Conservation (phyloP, 2,113 vertebrate species). For the Balaeniceps rex region DNA sequence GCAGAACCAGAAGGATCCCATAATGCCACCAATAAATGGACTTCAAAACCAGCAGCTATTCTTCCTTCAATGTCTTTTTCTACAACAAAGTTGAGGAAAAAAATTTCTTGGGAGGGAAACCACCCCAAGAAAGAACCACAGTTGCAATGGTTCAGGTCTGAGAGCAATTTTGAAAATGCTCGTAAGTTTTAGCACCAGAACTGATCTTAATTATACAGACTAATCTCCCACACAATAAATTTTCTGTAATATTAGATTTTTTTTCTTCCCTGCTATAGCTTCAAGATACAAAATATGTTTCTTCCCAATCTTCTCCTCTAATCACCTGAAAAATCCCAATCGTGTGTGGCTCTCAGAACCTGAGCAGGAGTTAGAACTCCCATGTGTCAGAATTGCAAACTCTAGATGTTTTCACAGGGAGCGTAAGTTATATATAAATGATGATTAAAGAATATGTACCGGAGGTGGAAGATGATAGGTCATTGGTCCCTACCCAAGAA, state of each 20-base stretch:
- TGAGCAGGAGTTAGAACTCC: not conserved
- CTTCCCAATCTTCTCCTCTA: not conserved
- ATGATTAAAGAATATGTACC: not conserved
- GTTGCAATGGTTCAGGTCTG: not conserved
- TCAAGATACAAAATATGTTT: not conserved
- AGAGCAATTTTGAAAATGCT: not conserved
- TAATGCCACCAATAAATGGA: not conserved
- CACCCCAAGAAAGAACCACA: not conserved
- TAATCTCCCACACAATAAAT: not conserved
- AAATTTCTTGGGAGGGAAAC: not conserved
- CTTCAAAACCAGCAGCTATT: not conserved
- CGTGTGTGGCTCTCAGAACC: not conserved
- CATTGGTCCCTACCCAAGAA: not conserved
- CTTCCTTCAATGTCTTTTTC: not conserved
- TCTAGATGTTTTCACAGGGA: not conserved
- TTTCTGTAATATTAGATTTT: not conserved
- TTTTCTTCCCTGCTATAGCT: not conserved
- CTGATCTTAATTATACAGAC: not conserved
- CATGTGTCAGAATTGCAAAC: not conserved
- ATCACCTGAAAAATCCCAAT: not conserved
- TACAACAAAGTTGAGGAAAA: not conserved
- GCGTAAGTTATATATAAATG: slow-evolving; percentile 8
- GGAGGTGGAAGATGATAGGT: not conserved
- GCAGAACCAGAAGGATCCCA: not conserved
- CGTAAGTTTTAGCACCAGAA: not conserved